These are phyloP conservation scores for Frieseomelitta varia DNA, from an alignment of 1,140 invertebrate genomes.

Conservation along the genomic window DNA sequence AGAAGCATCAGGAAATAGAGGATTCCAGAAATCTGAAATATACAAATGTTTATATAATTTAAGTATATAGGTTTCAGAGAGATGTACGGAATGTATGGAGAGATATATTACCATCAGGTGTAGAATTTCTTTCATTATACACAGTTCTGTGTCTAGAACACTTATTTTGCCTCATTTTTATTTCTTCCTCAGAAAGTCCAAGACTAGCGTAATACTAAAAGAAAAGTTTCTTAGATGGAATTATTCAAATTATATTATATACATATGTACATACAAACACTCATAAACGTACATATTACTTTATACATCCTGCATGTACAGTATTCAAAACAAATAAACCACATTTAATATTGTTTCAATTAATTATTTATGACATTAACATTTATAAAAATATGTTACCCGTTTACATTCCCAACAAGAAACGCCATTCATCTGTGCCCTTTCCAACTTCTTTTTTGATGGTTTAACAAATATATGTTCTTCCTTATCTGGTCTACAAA, in stretches of 20 bases:
- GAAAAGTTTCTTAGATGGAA: conserved; percentile 13
- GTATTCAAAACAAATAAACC: conserved; percentile 1
- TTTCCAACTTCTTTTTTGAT: conserved; percentile 75
- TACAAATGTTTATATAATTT: not conserved
- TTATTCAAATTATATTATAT: not conserved
- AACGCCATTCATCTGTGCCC: conserved; percentile 76
- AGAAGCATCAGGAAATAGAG: conserved; percentile 69
- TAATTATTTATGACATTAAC: not conserved
- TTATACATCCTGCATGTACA: conserved; percentile 23
- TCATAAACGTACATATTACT: conserved; percentile 9
- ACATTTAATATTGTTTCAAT: conserved; percentile 2
- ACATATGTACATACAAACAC: not conserved
- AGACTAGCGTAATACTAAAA: conserved; percentile 79
- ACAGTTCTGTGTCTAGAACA: conserved; percentile 81
- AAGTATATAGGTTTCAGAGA: not conserved
- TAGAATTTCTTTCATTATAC: conserved; percentile 72
- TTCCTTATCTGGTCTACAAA: conserved; percentile 60
- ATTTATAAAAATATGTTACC: conserved; percentile 63
- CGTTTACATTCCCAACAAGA: conserved; percentile 77
- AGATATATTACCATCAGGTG: conserved; percentile 74
- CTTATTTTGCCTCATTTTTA: conserved; percentile 74
- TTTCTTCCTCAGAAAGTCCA: conserved; percentile 72
- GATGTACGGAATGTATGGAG: conserved; percentile 27
- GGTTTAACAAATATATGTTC: conserved; percentile 67
- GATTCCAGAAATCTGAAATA: conserved; percentile 78